These are phyloP conservation scores for Fragum whitleyi DNA, from an alignment of 2,888 invertebrate genomes.

Conservation along the genomic window DNA sequence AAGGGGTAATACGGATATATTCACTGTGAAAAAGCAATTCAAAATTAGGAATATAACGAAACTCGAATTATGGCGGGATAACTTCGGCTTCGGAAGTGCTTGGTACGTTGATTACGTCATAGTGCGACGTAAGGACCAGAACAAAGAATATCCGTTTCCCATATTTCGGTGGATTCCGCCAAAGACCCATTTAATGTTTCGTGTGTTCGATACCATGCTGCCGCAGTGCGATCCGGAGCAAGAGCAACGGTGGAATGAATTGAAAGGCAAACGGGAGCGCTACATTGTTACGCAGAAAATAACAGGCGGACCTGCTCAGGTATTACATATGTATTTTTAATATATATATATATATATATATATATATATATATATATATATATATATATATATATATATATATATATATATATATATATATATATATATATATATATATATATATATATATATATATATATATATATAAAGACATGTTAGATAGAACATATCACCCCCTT, in stretches of 20 bases:
- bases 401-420: no score
- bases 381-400: no score
- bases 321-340: slow-evolving; percentile 41
- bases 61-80: slow-evolving; percentile 85
- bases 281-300: slow-evolving; percentile 73
- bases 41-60: slow-evolving; percentile 69
- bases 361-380: background rate
- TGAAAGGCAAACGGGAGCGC: slow-evolving; percentile 80
- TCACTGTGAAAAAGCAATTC: slow-evolving; percentile 69
- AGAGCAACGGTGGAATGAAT: slow-evolving; percentile 83
- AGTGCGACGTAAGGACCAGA: slow-evolving; percentile 77
- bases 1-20: slow-evolving; percentile 75
- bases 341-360: background rate
- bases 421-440: no score
- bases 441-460: no score
- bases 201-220: slow-evolving; percentile 84
- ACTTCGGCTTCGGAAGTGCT: slow-evolving; percentile 81
- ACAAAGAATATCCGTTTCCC: slow-evolving; percentile 82
- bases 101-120: slow-evolving; percentile 85
- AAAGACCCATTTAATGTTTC: slow-evolving; percentile 82
- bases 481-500: no score
- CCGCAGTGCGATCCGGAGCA: slow-evolving; percentile 84
- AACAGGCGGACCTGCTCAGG: slow-evolving; percentile 75
- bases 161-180: slow-evolving; percentile 85
- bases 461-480: no score